These are phyloP conservation scores for Aquatica leii DNA, from an alignment of 2,888 invertebrate species.

Conservation along the genomic window DNA sequence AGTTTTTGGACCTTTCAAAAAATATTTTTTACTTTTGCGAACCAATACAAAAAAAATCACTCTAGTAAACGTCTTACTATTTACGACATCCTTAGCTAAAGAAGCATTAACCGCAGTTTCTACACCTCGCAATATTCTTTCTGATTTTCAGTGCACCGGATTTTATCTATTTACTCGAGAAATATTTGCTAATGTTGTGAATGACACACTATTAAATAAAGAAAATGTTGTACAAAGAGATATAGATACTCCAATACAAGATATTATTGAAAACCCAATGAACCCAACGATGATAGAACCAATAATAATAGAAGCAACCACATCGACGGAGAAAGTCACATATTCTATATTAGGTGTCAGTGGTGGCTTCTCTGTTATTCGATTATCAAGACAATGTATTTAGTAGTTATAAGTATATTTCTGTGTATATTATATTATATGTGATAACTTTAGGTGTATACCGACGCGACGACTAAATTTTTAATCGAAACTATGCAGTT, in stretches of 20 bases:
- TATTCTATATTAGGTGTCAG: no score
- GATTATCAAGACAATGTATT: no score
- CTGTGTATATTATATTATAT: no score
- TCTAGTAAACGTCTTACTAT: slow-evolving; percentile 38
- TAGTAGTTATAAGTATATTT: no score
- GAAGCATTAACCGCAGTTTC: slow-evolving; percentile 12
- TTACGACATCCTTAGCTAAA: slow-evolving; percentile 34
- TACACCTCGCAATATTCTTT: slow-evolving; percentile 16
- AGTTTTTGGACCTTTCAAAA: slow-evolving; percentile 28
- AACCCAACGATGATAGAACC: no score
- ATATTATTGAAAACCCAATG: no score
- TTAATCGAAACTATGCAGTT: no score
- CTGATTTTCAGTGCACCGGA: slow-evolving; percentile 4
- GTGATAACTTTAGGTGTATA: no score
- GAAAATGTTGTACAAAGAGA: not conserved
- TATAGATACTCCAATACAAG: not conserved
- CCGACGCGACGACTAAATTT: no score
- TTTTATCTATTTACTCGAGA: slow-evolving; percentile 5
- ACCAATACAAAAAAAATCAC: slow-evolving; percentile 38
- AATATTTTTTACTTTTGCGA: slow-evolving; percentile 15
- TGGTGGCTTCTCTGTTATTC: no score
- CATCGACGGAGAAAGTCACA: no score
- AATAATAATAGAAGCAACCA: no score
- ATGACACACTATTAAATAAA: not conserved
- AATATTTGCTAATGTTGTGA: slow-evolving; percentile 9